Conservation (phyloP, 2,113 vertebrate genomes). For the Pomatostomus ruficeps region DNA sequence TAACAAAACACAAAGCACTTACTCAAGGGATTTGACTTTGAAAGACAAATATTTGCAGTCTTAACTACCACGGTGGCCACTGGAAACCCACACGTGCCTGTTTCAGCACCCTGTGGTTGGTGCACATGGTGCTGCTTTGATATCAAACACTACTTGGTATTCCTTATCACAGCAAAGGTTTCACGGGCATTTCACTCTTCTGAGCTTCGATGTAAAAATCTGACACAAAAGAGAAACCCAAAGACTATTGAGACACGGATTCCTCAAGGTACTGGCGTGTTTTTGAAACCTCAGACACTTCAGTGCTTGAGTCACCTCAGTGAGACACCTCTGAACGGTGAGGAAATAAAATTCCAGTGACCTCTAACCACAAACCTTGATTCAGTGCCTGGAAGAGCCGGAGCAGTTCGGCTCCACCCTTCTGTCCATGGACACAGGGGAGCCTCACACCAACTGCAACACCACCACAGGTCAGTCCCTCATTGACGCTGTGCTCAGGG, state of each 20-base stretch:
- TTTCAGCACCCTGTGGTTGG: background rate
- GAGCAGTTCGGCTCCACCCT: background rate
- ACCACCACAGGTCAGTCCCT: background rate
- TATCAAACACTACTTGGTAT: background rate
- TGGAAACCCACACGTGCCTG: fast-evolving
- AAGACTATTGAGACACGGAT: background rate
- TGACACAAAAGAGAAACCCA: background rate
- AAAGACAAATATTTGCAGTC: background rate
- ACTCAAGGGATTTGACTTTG: background rate
- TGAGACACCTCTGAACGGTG: background rate
- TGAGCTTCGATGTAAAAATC: background rate
- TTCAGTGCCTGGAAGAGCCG: fast-evolving
- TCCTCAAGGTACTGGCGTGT: background rate
- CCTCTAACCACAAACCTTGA: background rate
- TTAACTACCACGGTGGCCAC: background rate
- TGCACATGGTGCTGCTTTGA: fast-evolving
- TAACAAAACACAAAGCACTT: background rate
- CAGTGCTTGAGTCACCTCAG: background rate
- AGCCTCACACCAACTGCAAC: background rate
- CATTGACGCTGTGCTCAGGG: fast-evolving
- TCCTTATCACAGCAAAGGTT: background rate
- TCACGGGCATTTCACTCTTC: background rate
- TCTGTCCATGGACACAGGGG: fast-evolving
- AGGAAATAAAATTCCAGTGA: background rate
- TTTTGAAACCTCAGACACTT: background rate